phyloP scores from a whole-genome alignment of 2,797 vertebrate genomes.

The Darevskia mixta region DNA sequence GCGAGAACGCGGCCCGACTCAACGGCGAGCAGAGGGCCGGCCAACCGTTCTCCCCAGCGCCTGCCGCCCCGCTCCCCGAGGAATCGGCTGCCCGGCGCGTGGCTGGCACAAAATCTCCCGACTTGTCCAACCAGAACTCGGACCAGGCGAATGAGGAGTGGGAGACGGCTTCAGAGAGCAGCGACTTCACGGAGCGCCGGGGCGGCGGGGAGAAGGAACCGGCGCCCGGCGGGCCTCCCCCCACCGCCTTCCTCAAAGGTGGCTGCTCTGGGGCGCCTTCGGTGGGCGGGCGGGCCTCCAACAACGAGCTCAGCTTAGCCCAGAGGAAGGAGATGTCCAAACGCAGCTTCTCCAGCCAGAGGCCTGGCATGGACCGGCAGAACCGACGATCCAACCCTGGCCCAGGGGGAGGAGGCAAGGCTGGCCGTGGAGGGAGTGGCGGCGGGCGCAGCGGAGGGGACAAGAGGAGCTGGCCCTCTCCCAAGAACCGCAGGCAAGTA shows the following conservation, averaged over 20 bases:
- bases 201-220: slow-evolving; percentile 79
- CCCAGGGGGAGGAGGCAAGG: slow-evolving; percentile 70
- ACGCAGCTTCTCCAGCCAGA: slow-evolving; percentile 93
- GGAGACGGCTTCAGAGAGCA: slow-evolving; percentile 96
- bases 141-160: slow-evolving; percentile 97
- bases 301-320: slow-evolving; percentile 70
- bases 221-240: slow-evolving; percentile 58
- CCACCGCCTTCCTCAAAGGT: slow-evolving; percentile 34
- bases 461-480: slow-evolving; percentile 87
- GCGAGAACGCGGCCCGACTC: slow-evolving; percentile 88
- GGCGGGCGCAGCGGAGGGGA: slow-evolving; percentile 74
- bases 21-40: slow-evolving; percentile 76
- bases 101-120: slow-evolving; percentile 90
- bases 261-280: slow-evolving; percentile 23
- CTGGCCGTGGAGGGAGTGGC: slow-evolving; percentile 75
- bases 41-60: slow-evolving; percentile 33
- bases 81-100: slow-evolving; percentile 50
- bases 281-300: slow-evolving; percentile 38
- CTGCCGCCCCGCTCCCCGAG: slow-evolving; percentile 54
- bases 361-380: slow-evolving; percentile 94
- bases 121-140: slow-evolving; percentile 94
- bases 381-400: slow-evolving; percentile 87
- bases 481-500: slow-evolving; percentile 90
- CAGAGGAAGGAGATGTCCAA: slow-evolving; percentile 88
- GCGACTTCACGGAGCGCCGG: slow-evolving; percentile 92